phyloP scores from a whole-genome alignment of 2,113 vertebrate genomes.

The Ifrita kowaldi region DNA sequence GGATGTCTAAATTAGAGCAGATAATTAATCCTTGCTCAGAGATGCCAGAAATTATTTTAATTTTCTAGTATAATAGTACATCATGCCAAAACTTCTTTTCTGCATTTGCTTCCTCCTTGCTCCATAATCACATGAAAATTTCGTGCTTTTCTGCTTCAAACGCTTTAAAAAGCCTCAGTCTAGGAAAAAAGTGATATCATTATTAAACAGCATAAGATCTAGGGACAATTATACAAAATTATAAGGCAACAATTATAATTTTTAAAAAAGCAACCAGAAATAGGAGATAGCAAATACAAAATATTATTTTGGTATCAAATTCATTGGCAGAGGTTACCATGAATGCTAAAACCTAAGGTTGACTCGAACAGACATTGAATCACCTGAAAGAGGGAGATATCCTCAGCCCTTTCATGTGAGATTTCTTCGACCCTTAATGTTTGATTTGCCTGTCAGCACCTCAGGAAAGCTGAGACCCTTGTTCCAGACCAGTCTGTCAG shows the following conservation, averaged over 20 bases:
- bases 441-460: not conserved
- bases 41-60: not conserved
- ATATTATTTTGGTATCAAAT: not conserved
- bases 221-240: not conserved
- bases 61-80: not conserved
- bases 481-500: not conserved
- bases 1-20: not conserved
- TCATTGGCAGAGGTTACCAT: not conserved
- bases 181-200: not conserved
- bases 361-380: not conserved
- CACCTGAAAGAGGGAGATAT: not conserved
- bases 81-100: not conserved
- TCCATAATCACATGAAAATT: not conserved
- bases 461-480: rapidly evolving
- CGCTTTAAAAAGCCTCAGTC: not conserved
- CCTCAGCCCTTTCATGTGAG: not conserved
- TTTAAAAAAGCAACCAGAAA: not conserved
- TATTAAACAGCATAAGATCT: not conserved
- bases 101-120: not conserved
- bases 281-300: not conserved
- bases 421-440: not conserved
- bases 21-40: not conserved
- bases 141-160: not conserved
- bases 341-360: not conserved
- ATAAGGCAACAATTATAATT: not conserved